Percentiles rank a stretch among this genome's conserved stretches.
Evolutionary conservation across 2,888 invertebrate species (phyloP).

Genomic region (Latrodectus elegans): DNA sequence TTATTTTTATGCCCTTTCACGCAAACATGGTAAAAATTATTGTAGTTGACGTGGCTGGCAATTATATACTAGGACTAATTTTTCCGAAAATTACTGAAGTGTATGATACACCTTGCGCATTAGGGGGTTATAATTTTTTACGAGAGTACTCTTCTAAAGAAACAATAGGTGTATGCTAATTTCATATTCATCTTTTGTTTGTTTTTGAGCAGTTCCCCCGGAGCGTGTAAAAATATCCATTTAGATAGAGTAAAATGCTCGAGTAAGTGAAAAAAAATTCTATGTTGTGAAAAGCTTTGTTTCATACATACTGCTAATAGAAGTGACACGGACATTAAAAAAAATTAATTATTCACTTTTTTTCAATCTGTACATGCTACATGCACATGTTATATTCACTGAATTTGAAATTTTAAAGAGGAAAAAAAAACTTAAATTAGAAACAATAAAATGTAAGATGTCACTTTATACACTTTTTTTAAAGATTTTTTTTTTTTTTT

Average conservation of each 20-base stretch:
- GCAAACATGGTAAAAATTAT: slow-evolving; percentile 63
- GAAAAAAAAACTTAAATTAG: slow-evolving; percentile 41
- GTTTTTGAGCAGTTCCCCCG: slow-evolving; percentile 29
- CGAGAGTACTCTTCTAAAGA: slow-evolving; percentile 16
- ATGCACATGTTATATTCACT: slow-evolving; percentile 11
- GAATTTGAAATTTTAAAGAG: not conserved
- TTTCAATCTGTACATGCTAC: slow-evolving; percentile 16
- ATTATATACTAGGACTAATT: slow-evolving; percentile 59
- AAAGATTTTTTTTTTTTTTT: slow-evolving; percentile 3
- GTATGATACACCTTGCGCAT: slow-evolving; percentile 50
- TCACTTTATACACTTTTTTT: not conserved
- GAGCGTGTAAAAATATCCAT: slow-evolving; percentile 45
- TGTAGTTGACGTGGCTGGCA: slow-evolving; percentile 60
- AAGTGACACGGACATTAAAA: slow-evolving; percentile 26
- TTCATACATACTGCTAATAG: slow-evolving; percentile 32
- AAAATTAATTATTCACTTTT: slow-evolving; percentile 65
- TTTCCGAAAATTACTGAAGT: slow-evolving; percentile 56
- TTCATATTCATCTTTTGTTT: slow-evolving; percentile 48
- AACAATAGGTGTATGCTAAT: slow-evolving; percentile 60
- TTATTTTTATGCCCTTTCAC: slow-evolving; percentile 21
- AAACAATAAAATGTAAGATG: slow-evolving; percentile 47
- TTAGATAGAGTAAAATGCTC: slow-evolving; percentile 15
- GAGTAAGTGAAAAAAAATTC: slow-evolving; percentile 18
- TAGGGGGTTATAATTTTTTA: slow-evolving; percentile 27
- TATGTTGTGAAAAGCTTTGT: slow-evolving; percentile 38